These are phyloP conservation scores for Hetaerina americana DNA, from an alignment of 1,140 invertebrate genomes.

Conservation along the genomic window DNA sequence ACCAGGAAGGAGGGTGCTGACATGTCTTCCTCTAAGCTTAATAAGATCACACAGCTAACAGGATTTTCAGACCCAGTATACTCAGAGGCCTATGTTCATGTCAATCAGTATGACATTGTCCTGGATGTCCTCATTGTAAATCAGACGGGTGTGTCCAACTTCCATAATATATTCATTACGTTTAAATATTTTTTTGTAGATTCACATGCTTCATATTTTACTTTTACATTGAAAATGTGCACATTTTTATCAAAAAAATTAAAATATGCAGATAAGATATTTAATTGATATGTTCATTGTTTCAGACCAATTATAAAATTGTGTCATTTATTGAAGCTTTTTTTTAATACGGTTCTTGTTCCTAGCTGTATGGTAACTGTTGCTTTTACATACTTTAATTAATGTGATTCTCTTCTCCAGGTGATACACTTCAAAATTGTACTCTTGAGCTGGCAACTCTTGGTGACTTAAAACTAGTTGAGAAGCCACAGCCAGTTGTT, in stretches of 20 bases:
- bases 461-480: constrained; percentile 94
- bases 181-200: too few relatives aligned
- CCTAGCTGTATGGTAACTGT: too few relatives aligned
- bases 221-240: too few relatives aligned
- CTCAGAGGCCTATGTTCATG: constrained; percentile 96
- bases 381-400: too few relatives aligned
- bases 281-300: too few relatives aligned
- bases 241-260: too few relatives aligned
- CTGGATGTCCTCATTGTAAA: constrained; percentile 96
- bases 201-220: too few relatives aligned
- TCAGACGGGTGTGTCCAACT: constrained; percentile 59
- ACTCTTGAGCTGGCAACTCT: constrained; percentile 94
- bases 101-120: constrained; percentile 98
- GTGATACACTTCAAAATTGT: constrained; percentile 94
- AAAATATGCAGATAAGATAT: too few relatives aligned
- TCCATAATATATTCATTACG: not conserved
- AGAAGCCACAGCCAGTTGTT: constrained; percentile 90
- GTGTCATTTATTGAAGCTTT: too few relatives aligned
- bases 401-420: constrained; percentile 26
- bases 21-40: constrained; percentile 46
- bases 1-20: constrained; percentile 32
- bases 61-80: constrained; percentile 99
- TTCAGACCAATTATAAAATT: too few relatives aligned
- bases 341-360: too few relatives aligned
- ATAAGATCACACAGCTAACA: constrained; percentile 92